Evolutionary conservation across 2,888 invertebrate genomes (phyloP).

Genomic region (Apamea monoglypha): DNA sequence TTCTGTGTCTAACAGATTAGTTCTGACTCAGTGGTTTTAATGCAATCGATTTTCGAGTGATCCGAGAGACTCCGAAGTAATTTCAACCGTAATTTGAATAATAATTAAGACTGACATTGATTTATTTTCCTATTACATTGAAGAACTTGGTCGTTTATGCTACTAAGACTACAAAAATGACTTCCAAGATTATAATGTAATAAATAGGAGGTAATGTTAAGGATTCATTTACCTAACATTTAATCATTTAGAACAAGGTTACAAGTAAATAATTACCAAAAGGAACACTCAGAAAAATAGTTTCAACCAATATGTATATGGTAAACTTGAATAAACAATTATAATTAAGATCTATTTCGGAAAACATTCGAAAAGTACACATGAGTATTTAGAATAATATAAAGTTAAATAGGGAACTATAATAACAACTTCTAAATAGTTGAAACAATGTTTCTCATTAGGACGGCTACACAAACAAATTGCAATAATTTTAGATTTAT

Average conservation of each 20-base stretch:
- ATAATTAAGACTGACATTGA: slow-evolving; percentile 25
- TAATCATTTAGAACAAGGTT: slow-evolving; percentile 14
- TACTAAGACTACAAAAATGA: slow-evolving; percentile 6
- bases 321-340: background rate
- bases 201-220: background rate
- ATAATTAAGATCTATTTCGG: background rate
- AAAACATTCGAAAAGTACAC: slow-evolving; percentile 11
- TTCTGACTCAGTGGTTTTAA: slow-evolving; percentile 5
- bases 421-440: slow-evolving; percentile 25
- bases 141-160: background rate
- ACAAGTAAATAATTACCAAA: slow-evolving; percentile 10
- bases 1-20: slow-evolving; percentile 25
- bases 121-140: background rate
- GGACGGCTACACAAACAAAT: slow-evolving; percentile 33
- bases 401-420: slow-evolving; percentile 24
- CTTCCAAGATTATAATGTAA: background rate
- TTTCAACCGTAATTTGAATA: slow-evolving; percentile 16
- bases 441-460: slow-evolving; percentile 41
- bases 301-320: background rate
- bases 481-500: slow-evolving; percentile 45
- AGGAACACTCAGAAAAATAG: slow-evolving; percentile 3
- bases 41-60: slow-evolving; percentile 22
- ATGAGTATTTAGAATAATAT: slow-evolving; percentile 24
- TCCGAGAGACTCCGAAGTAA: slow-evolving; percentile 17
- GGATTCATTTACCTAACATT: background rate